These are phyloP conservation scores for Mechanitis mazaeus DNA, from an alignment of 2,888 invertebrate genomes.

Conservation along the genomic window DNA sequence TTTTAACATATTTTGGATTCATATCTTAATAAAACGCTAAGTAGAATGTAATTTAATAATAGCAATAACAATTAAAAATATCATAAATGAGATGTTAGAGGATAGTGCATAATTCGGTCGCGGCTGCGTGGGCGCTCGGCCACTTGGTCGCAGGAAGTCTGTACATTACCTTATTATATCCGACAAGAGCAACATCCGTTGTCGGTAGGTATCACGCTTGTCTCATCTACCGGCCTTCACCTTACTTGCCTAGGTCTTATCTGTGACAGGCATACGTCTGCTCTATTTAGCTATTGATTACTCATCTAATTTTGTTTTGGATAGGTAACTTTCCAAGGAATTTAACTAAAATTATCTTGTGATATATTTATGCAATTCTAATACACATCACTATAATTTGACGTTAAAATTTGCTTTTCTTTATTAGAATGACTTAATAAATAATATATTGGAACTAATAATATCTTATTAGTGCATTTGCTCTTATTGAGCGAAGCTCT, in stretches of 20 bases:
- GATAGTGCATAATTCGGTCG: constrained; percentile 16
- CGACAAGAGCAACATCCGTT: constrained; percentile 58
- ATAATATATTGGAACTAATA: no score
- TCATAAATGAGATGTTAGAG: constrained; percentile 2
- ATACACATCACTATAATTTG: no score
- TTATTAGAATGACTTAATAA: no score
- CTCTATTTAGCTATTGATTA: constrained; percentile 14
- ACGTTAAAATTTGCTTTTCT: no score
- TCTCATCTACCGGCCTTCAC: constrained; percentile 34
- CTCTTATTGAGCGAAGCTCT: no score
- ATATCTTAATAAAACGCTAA: no score
- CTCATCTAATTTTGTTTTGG: neutral
- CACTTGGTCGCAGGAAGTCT: constrained; percentile 64
- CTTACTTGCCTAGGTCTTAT: constrained; percentile 22
- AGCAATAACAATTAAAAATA: neutral
- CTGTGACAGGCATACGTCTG: constrained; percentile 6
- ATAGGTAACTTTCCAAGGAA: no score
- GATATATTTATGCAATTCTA: no score
- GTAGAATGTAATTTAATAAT: no score
- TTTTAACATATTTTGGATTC: no score
- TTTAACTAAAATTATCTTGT: no score
- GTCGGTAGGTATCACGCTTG: constrained; percentile 23
- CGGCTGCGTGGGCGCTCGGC: constrained; percentile 40
- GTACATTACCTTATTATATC: constrained; percentile 70
- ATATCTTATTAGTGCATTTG: no score